Evolutionary conservation across 2,113 vertebrate genomes (phyloP).

Genomic region (Vombatus ursinus): DNA sequence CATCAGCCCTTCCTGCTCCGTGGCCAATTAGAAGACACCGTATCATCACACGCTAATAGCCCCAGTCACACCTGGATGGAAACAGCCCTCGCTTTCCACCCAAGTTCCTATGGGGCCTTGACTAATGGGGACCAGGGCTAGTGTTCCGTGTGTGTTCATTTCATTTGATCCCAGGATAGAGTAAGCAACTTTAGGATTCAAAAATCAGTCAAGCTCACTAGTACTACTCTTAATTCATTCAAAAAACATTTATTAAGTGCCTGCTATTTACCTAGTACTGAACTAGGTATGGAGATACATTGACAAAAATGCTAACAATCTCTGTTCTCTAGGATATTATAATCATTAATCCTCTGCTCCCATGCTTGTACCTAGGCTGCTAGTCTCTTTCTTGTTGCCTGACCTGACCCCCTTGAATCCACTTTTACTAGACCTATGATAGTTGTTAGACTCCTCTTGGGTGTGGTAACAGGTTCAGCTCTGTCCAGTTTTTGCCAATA

Average conservation of each 20-base stretch:
- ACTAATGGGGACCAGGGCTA: background rate
- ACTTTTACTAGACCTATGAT: background rate
- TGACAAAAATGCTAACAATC: background rate
- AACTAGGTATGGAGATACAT: background rate
- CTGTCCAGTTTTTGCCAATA: no score
- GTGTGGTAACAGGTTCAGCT: background rate
- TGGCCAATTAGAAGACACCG: no score
- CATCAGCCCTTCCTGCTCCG: no score
- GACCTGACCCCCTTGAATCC: background rate
- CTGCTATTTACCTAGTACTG: background rate
- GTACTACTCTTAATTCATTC: background rate
- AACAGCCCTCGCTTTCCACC: background rate
- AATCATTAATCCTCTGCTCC: background rate
- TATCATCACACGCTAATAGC: no score
- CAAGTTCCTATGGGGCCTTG: background rate
- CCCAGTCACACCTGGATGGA: no score
- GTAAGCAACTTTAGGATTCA: background rate
- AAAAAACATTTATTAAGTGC: background rate
- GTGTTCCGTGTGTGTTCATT: background rate
- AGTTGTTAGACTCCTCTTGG: background rate
- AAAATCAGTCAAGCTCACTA: background rate
- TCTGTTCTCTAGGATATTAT: background rate
- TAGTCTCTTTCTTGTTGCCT: background rate
- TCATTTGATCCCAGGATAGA: background rate
- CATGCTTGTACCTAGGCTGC: background rate